Evolutionary conservation across 2,888 invertebrate genomes (phyloP).

Genomic region (Heteromurus nitidus): DNA sequence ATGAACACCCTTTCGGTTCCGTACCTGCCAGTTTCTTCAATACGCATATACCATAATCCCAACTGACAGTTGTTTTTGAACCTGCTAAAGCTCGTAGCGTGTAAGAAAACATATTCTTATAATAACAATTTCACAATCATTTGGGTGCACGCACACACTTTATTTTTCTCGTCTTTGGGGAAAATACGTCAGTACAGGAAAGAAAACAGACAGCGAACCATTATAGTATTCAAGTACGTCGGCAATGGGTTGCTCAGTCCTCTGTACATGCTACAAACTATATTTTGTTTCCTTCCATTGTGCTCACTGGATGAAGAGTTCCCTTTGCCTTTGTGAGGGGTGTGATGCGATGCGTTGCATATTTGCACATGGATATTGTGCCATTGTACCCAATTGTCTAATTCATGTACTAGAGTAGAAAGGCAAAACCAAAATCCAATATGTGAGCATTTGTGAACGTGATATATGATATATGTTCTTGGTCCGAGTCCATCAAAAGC

Average conservation of each 20-base stretch:
- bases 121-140: not conserved
- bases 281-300: not conserved
- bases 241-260: not conserved
- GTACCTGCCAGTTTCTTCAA: not conserved
- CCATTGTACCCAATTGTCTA: too few relatives aligned
- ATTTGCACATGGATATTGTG: too few relatives aligned
- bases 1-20: not conserved
- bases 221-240: not conserved
- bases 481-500: too few relatives aligned
- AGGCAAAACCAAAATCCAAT: too few relatives aligned
- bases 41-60: not conserved
- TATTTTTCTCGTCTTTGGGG: not conserved
- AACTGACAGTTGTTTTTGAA: not conserved
- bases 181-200: not conserved
- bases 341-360: too few relatives aligned
- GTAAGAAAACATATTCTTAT: not conserved
- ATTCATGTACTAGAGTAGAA: too few relatives aligned
- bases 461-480: too few relatives aligned
- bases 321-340: too few relatives aligned
- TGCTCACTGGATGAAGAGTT: too few relatives aligned
- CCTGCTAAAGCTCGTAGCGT: conserved; percentile 14
- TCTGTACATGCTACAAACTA: not conserved
- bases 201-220: not conserved
- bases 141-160: not conserved
- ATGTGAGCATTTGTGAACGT: too few relatives aligned